A percentile compares a stretch with the other conserved stretches of the same genome.
These are phyloP conservation scores for Drosophila suboccidentalis DNA, from an alignment of 2,888 invertebrate genomes.

Conservation along the genomic window DNA sequence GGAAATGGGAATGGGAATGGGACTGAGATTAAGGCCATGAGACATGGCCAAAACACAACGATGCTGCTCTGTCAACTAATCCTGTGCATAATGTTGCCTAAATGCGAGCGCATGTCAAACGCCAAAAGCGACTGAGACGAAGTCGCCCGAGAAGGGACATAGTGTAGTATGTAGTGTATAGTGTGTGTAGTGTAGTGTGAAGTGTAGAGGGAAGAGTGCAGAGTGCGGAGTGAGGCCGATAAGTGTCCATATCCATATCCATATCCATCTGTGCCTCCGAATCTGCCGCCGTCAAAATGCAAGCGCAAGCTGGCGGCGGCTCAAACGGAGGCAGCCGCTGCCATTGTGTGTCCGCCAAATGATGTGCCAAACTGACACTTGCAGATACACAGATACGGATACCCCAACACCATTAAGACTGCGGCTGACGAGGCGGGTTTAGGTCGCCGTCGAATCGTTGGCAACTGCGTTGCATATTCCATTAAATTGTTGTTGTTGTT, in stretches of 20 bases:
- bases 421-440: constrained; percentile 19
- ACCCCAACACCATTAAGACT: constrained; percentile 55
- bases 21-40: constrained; percentile 2
- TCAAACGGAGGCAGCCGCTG: constrained; percentile 71
- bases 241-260: constrained; percentile 47
- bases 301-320: constrained; percentile 57
- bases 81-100: constrained; percentile 77
- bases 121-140: constrained; percentile 24
- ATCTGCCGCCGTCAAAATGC: constrained; percentile 82
- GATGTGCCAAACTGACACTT: constrained; percentile 81
- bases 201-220: background rate
- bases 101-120: constrained; percentile 72
- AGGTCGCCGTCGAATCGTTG: background rate
- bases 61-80: constrained; percentile 59
- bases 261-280: constrained; percentile 60
- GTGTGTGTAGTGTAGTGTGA: background rate
- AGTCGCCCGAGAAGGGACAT: constrained; percentile 4
- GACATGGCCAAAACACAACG: constrained; percentile 22
- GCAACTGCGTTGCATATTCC: constrained; percentile 34
- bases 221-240: constrained; percentile 24
- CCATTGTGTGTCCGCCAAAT: constrained; percentile 79
- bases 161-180: background rate
- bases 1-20: constrained; percentile 2
- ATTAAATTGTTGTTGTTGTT: constrained; percentile 3
- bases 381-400: constrained; percentile 72